Conservation (phyloP, 2,797 vertebrate genomes). For the Selene dorsalis region DNA sequence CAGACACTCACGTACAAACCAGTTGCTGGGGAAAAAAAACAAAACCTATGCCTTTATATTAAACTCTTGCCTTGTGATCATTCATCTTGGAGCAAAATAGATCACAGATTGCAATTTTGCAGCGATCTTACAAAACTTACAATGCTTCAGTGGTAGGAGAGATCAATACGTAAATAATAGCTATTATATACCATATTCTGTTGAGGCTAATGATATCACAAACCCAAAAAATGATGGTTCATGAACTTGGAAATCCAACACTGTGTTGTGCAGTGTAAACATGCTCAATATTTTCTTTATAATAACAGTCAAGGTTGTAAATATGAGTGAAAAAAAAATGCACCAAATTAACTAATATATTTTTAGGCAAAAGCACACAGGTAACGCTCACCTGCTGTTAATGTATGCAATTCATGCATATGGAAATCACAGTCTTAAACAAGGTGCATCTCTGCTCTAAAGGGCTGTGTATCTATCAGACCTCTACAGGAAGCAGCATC, state of each 20-base stretch:
- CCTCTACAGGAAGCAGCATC: constrained; percentile 71
- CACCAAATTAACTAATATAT: neutral
- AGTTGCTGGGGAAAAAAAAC: neutral
- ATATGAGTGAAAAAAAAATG: neutral
- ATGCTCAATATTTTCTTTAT: neutral
- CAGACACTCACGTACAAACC: neutral
- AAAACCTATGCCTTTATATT: neutral
- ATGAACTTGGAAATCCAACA: neutral
- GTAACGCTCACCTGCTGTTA: neutral
- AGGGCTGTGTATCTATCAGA: constrained; percentile 63
- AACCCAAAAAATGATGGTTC: neutral
- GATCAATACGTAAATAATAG: too few relatives aligned
- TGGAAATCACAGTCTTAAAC: constrained; percentile 13
- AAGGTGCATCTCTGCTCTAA: constrained; percentile 45
- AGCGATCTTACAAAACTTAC: neutral
- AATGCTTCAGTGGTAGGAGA: neutral
- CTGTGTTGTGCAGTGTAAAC: neutral
- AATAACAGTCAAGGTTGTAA: neutral
- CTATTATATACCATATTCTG: neutral
- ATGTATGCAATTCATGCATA: constrained; percentile 8
- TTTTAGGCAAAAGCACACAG: neutral
- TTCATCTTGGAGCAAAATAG: neutral
- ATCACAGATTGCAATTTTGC: neutral
- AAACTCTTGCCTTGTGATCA: neutral
- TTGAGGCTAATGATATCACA: neutral